Percentiles rank a stretch among this genome's conserved stretches.
phyloP scores from a whole-genome alignment of 2,888 invertebrate species.

The Ormyrus labotus region DNA sequence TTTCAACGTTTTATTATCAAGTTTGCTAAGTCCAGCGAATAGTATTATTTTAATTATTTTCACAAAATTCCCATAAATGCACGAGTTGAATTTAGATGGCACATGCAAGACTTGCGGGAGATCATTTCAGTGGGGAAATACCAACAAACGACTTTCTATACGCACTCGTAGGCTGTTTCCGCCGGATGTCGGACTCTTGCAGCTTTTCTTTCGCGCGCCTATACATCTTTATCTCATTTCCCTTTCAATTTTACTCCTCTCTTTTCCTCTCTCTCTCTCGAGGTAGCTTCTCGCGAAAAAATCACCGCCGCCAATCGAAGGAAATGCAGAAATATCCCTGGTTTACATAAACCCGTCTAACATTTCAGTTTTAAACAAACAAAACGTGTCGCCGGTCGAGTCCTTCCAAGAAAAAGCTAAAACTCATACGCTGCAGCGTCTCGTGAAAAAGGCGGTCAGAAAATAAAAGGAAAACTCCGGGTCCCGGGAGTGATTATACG shows the following conservation, averaged over 20 bases:
- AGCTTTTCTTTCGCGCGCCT: conserved; percentile 28
- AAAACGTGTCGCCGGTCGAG: too few species aligned
- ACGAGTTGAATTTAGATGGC: not conserved
- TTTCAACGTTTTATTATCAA: not conserved
- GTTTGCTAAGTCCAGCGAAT: too few species aligned
- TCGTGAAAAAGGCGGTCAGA: too few species aligned
- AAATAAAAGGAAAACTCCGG: too few species aligned
- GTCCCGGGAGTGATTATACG: too few species aligned
- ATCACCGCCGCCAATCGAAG: not conserved
- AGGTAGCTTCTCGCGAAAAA: not conserved
- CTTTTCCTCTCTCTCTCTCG: not conserved
- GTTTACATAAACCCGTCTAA: not conserved
- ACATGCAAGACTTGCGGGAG: not conserved
- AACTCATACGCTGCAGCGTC: too few species aligned
- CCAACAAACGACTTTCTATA: conserved; percentile 38
- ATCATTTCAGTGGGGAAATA: conserved; percentile 21
- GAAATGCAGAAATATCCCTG: not conserved
- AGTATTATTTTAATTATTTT: too few species aligned
- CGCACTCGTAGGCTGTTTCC: conserved; percentile 44
- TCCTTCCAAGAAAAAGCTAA: too few species aligned
- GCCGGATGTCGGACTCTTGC: conserved; percentile 43
- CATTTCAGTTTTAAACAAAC: not conserved
- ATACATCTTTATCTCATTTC: conserved; percentile 28
- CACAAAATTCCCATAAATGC: not conserved
- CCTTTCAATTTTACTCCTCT: conserved; percentile 6